These are phyloP conservation scores for Spatulosminthurus flaviceps DNA, from an alignment of 2,888 invertebrate genomes.

Conservation along the genomic window DNA sequence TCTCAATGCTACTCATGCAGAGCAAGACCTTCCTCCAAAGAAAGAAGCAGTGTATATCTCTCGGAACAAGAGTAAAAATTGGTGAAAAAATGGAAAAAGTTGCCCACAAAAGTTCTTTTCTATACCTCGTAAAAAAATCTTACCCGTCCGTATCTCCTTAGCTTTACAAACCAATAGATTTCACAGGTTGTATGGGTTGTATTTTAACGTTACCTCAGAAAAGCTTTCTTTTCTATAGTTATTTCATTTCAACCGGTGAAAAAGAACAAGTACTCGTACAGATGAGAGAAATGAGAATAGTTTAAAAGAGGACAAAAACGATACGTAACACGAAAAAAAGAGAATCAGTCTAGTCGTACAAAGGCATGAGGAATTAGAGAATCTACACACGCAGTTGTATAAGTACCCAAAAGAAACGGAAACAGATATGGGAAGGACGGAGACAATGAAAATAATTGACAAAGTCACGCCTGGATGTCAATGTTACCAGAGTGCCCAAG, in stretches of 20 bases:
- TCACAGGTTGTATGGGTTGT: constrained; percentile 1
- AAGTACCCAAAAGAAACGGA: not conserved
- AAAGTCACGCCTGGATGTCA: not conserved
- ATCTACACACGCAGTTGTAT: too few species aligned
- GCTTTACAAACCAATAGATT: not conserved
- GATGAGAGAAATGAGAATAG: not conserved
- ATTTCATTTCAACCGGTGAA: too few species aligned
- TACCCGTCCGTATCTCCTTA: too few species aligned
- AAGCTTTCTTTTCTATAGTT: too few species aligned
- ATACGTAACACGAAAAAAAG: not conserved
- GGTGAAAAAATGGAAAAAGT: too few species aligned
- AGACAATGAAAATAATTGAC: constrained; percentile 24
- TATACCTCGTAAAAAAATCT: too few species aligned
- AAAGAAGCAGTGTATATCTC: too few species aligned
- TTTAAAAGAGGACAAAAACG: not conserved
- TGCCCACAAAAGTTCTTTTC: too few species aligned
- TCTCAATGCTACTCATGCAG: constrained; percentile 3
- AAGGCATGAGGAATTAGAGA: not conserved
- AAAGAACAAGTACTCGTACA: not conserved
- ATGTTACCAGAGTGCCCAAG: not conserved
- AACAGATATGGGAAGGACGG: not conserved
- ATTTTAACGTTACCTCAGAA: not conserved
- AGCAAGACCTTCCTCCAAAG: too few species aligned
- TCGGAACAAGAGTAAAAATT: too few species aligned
- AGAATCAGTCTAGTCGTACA: not conserved